Conservation (phyloP, 2,113 vertebrate species). For the Papio anubis region DNA sequence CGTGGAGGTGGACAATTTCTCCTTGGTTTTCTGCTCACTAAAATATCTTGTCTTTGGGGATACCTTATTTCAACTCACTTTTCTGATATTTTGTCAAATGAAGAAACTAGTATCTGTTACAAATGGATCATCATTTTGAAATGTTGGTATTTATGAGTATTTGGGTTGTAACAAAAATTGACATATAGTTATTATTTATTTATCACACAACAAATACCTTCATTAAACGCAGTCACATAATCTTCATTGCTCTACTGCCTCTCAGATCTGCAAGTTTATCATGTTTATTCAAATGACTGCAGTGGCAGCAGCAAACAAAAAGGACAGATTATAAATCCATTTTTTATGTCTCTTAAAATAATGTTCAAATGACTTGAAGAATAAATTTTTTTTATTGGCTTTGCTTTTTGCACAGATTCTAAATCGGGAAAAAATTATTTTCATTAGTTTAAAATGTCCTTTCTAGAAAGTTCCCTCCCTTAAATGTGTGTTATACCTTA, state of each 20-base stretch:
- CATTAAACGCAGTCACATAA: background rate
- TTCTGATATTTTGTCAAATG: background rate
- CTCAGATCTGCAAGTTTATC: background rate
- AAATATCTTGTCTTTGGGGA: background rate
- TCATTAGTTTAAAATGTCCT: background rate
- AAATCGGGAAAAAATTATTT: slow-evolving; percentile 26
- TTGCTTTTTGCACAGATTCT: slow-evolving; percentile 14
- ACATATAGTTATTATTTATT: background rate
- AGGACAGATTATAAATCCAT: background rate
- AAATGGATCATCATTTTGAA: background rate
- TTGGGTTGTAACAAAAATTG: slow-evolving; percentile 5
- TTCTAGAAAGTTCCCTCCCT: slow-evolving; percentile 6
- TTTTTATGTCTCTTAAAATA: slow-evolving; percentile 10
- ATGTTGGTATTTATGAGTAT: slow-evolving; percentile 24
- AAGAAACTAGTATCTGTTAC: background rate
- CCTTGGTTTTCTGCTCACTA: background rate
- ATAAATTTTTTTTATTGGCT: background rate
- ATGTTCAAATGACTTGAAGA: slow-evolving; percentile 8
- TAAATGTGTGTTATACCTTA: background rate
- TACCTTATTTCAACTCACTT: background rate
- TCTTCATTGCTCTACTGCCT: background rate
- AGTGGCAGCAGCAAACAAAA: background rate
- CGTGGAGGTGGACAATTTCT: background rate
- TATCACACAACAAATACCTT: background rate
- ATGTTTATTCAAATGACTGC: background rate